Evolutionary conservation across 2,888 invertebrate genomes (phyloP), one percentile per base, ranked within the genome.

Genomic region (Bellardia pandia): DNA sequence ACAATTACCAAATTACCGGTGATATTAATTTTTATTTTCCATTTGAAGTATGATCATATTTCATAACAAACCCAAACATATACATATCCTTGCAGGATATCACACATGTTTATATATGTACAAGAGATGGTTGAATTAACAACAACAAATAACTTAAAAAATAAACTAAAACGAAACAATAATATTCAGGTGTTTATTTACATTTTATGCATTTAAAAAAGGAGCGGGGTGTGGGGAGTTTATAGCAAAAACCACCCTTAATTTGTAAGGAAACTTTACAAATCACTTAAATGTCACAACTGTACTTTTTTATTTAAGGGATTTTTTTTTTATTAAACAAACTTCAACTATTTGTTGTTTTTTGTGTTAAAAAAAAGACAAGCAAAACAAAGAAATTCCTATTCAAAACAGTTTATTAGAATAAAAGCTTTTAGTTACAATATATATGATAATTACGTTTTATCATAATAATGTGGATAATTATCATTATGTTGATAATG

Each of bases 121-220:
- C 16, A 33, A 33, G 53, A 30, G 9, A 33, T 71, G 53, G 33
- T 56, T 53, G 62, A 69, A 84, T 66, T 75, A 60, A 86, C 58
- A 72, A 79, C 60, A 62, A 71, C 30, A 80, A 79, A 56, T 56
- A 74, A 51, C 64, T 69, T 72, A 72, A 74, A 82, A 23, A 23
- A 23, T 23, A 23, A 60, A 78, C 14, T 7, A 69, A 77, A 16
- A 85, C 60, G 56, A 51, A 68, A 77, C 48, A 83, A 60, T 56
- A 80, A 74, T 64, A 87, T 87, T 87, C 87, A 87, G 87, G 87
- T 87, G 87, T 87, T 87, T 87, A 81, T 87, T 87, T 87, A 81
- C 84, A 85, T 74, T 87, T 78, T 75, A 40, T 60, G 11, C 7
- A 4, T 3, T 62, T 33, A 14, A 4, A 37, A n/a, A 64, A 64